Evolutionary conservation across 2,888 invertebrate species (phyloP), one percentile per base, ranked within the genome.

Genomic region (Quadriops clusia): DNA sequence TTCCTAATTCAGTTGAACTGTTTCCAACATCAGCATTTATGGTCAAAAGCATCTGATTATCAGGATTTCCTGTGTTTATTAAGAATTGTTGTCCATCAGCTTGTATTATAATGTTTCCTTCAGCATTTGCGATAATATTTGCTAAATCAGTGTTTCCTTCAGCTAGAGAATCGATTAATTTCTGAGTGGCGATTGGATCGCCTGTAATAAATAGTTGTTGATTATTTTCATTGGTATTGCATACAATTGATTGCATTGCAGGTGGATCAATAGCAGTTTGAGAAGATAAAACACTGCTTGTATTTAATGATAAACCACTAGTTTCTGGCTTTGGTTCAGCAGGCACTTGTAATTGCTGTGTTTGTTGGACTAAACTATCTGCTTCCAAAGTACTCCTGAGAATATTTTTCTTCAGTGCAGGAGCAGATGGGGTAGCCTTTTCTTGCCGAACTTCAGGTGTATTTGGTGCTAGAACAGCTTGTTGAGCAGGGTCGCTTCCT

Each of bases 11-110:
- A 12, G 40, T 41, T 28, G 46, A 45, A 4, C 38, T 29, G 32
- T 39, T 45, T 7, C 34, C 29, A 9, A 30, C 26, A 16, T 50
- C 49, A 9, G 50, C 38, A 32, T 50, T 51, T 22, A 54, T 39
- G 2, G 48, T 43, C 20, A 56, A 30, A 23, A 56, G 31, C 44
- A 53, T 49, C 32, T 54, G 52, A 39, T 51, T 55, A 18, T 56
- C 54, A 1, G 56, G 38, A n/a, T n/a, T n/a, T 36, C 55, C 57
- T 2, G 60, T 55, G 33, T 59, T 56, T 11, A 62, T 58, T 7
- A 61, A 37, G 36, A 68, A 63, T 42, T 68, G 64, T 41, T 68
- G 59, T 28, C 64, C 57, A 37, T 65, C 60, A 2, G 60, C 53
- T 31, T 62, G 60, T 16, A 64, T 57, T 20, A 63, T 38, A 18